A percentile compares a stretch with the other conserved stretches of the same genome.
phyloP scores from a whole-genome alignment of 2,888 invertebrate genomes.

The Odontomyia ornata region DNA sequence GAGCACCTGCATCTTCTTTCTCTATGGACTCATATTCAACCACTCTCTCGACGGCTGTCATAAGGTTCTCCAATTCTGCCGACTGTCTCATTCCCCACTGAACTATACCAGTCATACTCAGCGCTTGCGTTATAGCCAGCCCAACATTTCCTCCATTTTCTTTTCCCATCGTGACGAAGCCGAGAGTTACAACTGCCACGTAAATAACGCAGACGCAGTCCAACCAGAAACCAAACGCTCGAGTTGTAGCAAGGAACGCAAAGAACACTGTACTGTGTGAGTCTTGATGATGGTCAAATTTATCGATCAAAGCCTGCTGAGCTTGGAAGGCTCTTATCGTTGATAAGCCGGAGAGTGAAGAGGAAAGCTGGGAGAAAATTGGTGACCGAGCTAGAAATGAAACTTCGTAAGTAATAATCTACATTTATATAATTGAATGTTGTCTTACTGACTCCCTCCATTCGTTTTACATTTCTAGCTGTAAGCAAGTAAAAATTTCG shows the following conservation, averaged over 20 bases:
- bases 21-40: conserved; percentile 71
- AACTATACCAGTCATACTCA: conserved; percentile 75
- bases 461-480: conserved; percentile 81
- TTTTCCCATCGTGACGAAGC: conserved; percentile 75
- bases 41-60: conserved; percentile 88
- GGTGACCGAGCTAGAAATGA: conserved; percentile 82
- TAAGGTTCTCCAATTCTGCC: conserved; percentile 86
- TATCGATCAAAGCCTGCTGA: conserved; percentile 77
- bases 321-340: conserved; percentile 91
- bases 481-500: conserved; percentile 81
- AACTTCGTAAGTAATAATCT: too few species aligned
- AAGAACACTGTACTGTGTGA: conserved; percentile 93
- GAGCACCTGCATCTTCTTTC: conserved; percentile 73
- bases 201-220: conserved; percentile 89
- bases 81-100: conserved; percentile 92
- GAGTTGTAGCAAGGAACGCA: conserved; percentile 85
- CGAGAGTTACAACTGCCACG: conserved; percentile 79
- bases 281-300: conserved; percentile 85
- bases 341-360: conserved; percentile 87
- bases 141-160: conserved; percentile 79
- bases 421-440: background rate
- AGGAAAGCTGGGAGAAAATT: conserved; percentile 90
- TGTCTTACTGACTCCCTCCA: conserved; percentile 83
- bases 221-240: conserved; percentile 93
- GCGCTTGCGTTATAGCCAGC: conserved; percentile 82